Evolutionary conservation across 2,888 invertebrate species (phyloP), one percentile per base, ranked within the genome.

Genomic region (Cepaea hortensis): DNA sequence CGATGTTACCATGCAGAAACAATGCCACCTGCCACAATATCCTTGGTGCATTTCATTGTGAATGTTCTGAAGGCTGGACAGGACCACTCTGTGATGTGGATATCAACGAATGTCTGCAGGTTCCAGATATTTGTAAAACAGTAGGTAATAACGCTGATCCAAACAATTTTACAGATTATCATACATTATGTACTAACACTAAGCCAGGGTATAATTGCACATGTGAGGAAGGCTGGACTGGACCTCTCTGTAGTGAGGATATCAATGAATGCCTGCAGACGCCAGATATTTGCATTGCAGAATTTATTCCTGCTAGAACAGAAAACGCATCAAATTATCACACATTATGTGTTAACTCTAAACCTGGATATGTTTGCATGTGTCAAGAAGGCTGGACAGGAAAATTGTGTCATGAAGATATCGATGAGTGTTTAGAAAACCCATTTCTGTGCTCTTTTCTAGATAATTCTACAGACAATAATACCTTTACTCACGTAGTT

Each of bases 1-100:
- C 50, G 23, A 35, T 65, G 46, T n/a, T 55, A 4, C 87, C 87
- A 13, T 90, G 90, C 72, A 70, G 79, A 73, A 88, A 90, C 76
- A 86, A 86, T 35, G 89, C 79, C 9, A 85, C 76, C 15, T 90
- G 90, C 80, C 35, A 80, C 18, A 88, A 90, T 72, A 62, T 70
- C 13, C 23, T 81, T 48, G 87, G 84, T 48, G 75, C 73, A 70
- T 90, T 85, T 87, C 55, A 55, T 20, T 90, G 90, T 80, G 23
- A 68, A 15, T 90, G 90, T 68, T 23, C 72, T 7, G 50, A 65
- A 50, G 89, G 88, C 0, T 88, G 86, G 88, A 84, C 84, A 1
- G 90, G 90, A 2, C 77, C 68, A 0, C 68, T 81, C 73, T 90
- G 90, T 80, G 79, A 70, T 68, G 76, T 46, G 35, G 88, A 89